A percentile compares a stretch with the other conserved stretches of the same genome.
These are phyloP conservation scores for Rhabdomys dilectus DNA, from an alignment of 2,113 vertebrate genomes.

Conservation along the genomic window DNA sequence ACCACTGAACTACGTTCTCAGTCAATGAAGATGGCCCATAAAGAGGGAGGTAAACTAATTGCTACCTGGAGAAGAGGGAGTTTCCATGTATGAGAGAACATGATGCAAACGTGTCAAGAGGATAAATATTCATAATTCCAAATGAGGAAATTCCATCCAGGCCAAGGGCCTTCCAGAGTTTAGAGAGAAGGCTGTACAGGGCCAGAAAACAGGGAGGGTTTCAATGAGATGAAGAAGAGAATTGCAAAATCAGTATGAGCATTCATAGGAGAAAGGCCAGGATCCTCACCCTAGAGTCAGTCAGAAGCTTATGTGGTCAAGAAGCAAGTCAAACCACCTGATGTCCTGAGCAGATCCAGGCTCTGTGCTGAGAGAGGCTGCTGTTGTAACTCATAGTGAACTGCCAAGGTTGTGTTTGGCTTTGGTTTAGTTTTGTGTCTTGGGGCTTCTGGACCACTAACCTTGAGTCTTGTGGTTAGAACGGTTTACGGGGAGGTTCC, in stretches of 20 bases:
- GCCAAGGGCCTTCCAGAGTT: background rate
- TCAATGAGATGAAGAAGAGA: background rate
- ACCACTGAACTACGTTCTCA: background rate
- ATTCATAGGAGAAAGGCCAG: background rate
- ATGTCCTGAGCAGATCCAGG: background rate
- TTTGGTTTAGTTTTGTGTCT: background rate
- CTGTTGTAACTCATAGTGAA: background rate
- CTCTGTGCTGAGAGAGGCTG: background rate
- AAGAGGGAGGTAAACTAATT: background rate
- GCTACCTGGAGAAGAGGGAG: background rate
- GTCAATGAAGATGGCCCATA: constrained; percentile 12
- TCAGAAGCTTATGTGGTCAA: background rate
- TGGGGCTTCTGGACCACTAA: background rate
- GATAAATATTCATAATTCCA: constrained; percentile 21
- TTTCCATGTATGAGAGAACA: background rate
- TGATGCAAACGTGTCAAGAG: background rate
- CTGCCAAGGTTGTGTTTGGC: background rate
- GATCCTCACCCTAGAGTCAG: background rate
- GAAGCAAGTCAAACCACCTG: background rate
- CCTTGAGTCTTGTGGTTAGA: background rate
- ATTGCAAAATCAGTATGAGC: background rate
- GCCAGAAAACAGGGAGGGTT: background rate
- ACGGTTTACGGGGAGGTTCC: constrained; percentile 23
- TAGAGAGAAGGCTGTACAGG: background rate
- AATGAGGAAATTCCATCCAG: background rate